phyloP scores from a whole-genome alignment of 2,113 vertebrate genomes.

The Corythornis cristatus region DNA sequence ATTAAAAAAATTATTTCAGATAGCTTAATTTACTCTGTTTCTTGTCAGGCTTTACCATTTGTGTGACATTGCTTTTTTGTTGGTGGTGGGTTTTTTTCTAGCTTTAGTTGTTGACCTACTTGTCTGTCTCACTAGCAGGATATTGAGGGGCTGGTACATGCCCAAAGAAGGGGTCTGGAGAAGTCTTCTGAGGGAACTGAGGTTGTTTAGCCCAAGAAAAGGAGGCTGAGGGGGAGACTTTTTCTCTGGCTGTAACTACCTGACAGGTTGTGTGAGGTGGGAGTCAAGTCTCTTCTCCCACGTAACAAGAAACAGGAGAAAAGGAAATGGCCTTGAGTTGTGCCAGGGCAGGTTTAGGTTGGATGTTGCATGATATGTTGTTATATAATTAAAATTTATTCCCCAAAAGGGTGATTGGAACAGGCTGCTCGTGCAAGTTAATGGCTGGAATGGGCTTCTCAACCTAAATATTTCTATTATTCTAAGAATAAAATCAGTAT shows the following conservation, averaged over 20 bases:
- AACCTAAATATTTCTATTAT: neutral
- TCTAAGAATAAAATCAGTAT: conserved; percentile 9
- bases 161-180: neutral
- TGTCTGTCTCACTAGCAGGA: neutral
- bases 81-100: neutral
- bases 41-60: conserved; percentile 10
- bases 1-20: neutral
- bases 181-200: neutral
- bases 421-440: too few species aligned
- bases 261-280: neutral
- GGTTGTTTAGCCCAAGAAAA: neutral
- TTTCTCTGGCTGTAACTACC: neutral
- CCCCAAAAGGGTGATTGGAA: neutral
- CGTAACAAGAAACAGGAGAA: neutral
- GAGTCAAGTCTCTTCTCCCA: neutral
- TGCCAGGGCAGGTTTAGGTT: neutral
- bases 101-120: conserved; percentile 28
- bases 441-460: neutral
- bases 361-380: neutral
- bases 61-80: neutral
- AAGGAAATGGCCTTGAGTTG: neutral
- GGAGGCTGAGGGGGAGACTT: neutral
- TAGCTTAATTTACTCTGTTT: conserved; percentile 27
- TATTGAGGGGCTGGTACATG: neutral
- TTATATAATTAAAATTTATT: neutral